phyloP scores from a whole-genome alignment of 2,113 vertebrate species.

The Anarrhichthys ocellatus region DNA sequence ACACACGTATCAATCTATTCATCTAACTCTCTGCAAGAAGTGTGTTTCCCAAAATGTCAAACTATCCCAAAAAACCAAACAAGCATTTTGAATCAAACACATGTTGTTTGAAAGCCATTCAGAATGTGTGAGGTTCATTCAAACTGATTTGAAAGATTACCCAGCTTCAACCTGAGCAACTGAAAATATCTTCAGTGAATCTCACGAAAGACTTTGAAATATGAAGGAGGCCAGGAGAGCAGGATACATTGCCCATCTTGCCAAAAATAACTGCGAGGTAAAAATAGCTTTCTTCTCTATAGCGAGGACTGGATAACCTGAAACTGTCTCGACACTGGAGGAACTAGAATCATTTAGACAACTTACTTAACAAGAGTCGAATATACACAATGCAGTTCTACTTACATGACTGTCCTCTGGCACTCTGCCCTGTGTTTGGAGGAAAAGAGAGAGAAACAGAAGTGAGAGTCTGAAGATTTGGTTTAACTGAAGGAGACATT shows the following conservation, averaged over 20 bases:
- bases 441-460: neutral
- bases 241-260: slow-evolving; percentile 22
- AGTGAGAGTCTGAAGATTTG: slow-evolving; percentile 36
- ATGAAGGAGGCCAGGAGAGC: slow-evolving; percentile 34
- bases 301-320: slow-evolving; percentile 15
- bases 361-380: neutral
- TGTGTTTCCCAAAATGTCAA: neutral
- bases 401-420: slow-evolving; percentile 70
- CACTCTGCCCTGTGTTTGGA: slow-evolving; percentile 52
- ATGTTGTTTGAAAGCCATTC: neutral
- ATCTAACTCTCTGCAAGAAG: neutral
- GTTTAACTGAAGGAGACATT: neutral
- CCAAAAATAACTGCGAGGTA: slow-evolving; percentile 45
- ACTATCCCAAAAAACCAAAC: neutral
- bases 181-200: slow-evolving; percentile 50
- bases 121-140: neutral
- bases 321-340: slow-evolving; percentile 25
- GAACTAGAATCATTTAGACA: neutral
- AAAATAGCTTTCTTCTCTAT: slow-evolving; percentile 45
- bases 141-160: slow-evolving; percentile 15
- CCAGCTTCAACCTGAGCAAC: slow-evolving; percentile 14
- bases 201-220: slow-evolving; percentile 36
- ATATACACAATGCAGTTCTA: slow-evolving; percentile 14
- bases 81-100: neutral
- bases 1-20: neutral